Base-by-base conservation (phyloP, 2,797 vertebrate species). In the Sardinella longiceps region DNA sequence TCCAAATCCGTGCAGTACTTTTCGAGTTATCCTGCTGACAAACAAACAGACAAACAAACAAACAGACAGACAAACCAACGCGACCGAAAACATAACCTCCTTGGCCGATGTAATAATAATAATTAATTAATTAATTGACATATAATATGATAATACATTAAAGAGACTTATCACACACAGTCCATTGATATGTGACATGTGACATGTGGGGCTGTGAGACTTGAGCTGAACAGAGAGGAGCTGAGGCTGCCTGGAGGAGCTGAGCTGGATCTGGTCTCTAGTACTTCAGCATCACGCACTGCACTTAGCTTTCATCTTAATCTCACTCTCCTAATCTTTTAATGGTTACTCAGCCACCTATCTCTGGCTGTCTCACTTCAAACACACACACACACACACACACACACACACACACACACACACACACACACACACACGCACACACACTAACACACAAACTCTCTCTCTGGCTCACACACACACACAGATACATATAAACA, bases 261-360 rank as follows among this genome's bases (percentile, higher is more conserved):
- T 77, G 37, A 77, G n/a, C 70, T 20, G 37, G 37, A 6, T 77
- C 28, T 7, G 2, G 3, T 77, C 37, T 77, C 33, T 20, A 11
- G 46, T 48, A 1, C 11, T 10, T 12, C 70, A 23, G 70, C 70
- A 20, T 43, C 70, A 77, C 18, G 7, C 20, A 1, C 37, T 77
- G 37, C 70, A 77, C 70, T 77, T 77, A 43, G 70, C 37, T 77
- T 77, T 43, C 70, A 77, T 77, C 70, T 39, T 77, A 77, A 77
- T 77, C 70, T 77, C 37, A n/a, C 15, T 77, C 70, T 33, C 18
- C 70, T 77, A 77, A 77, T 77, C 70, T 77, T 77, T 77, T 77
- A 77, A 77, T 77, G 70, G 70, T 77, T 43, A 43, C 70, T 77
- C 33, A 77, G 39, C 70, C 37, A 77, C 70, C 70, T 77, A 23